phyloP scores from a whole-genome alignment of 2,888 invertebrate species.

The Caenorhabditis doughertyi region DNA sequence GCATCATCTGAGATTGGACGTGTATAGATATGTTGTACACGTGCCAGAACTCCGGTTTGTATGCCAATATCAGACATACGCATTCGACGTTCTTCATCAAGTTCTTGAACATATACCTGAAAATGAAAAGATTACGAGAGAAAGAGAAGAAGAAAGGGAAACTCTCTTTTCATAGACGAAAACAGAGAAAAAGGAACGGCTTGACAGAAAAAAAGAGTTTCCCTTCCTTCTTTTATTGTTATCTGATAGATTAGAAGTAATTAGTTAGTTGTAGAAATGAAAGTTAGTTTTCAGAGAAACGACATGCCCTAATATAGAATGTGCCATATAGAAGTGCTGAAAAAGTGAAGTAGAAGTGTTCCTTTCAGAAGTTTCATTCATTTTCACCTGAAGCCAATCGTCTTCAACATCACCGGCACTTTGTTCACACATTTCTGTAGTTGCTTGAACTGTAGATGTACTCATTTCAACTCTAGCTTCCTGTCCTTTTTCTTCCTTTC shows the following conservation, averaged over 20 bases:
- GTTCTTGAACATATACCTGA: constrained; percentile 71
- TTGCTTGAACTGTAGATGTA: constrained; percentile 61
- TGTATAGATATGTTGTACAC: constrained; percentile 76
- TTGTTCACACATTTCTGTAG: constrained; percentile 53
- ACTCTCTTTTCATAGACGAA: no score
- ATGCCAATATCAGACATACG: constrained; percentile 77
- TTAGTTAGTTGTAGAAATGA: constrained; percentile 14
- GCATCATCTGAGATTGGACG: constrained; percentile 56
- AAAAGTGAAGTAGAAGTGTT: constrained; percentile 30
- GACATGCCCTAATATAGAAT: constrained; percentile 21
- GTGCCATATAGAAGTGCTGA: constrained; percentile 30
- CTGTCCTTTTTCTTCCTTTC: constrained; percentile 37
- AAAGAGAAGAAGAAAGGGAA: neutral
- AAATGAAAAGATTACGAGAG: no score
- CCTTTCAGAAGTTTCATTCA: neutral
- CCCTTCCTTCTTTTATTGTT: neutral
- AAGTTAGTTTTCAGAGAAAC: constrained; percentile 6
- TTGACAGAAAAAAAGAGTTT: neutral
- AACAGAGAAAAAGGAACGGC: no score
- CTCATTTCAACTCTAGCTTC: constrained; percentile 46
- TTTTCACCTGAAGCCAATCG: constrained; percentile 70
- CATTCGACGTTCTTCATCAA: constrained; percentile 68
- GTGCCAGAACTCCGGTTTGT: constrained; percentile 75
- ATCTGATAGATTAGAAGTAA: constrained; percentile 6
- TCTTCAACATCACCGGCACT: constrained; percentile 60